These are phyloP conservation scores for Melanchra persicariae DNA, from an alignment of 2,888 invertebrate species.

Conservation along the genomic window DNA sequence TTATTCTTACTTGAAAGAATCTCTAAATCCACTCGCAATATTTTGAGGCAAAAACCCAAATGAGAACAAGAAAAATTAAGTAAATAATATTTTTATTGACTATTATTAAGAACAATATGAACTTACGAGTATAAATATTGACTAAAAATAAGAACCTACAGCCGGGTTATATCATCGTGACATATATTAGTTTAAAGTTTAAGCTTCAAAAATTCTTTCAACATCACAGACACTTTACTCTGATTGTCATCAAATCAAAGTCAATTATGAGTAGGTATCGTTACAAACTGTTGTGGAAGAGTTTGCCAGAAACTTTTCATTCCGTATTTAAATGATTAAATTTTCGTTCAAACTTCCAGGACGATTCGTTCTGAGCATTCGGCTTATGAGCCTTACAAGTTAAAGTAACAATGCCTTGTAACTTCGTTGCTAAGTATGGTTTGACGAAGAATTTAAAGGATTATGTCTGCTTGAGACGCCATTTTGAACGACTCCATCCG, in stretches of 20 bases:
- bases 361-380: slow-evolving; percentile 1
- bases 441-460: slow-evolving; percentile 23
- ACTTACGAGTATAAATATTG: slow-evolving; percentile 73
- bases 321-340: not conserved
- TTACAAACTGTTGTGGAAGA: not conserved
- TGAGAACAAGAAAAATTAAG: slow-evolving; percentile 42
- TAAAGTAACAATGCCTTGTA: slow-evolving; percentile 8
- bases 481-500: slow-evolving; percentile 1
- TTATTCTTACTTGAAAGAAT: no score
- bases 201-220: not conserved
- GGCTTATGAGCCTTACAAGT: slow-evolving; percentile 5
- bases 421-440: not conserved
- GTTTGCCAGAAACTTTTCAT: not conserved
- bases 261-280: not conserved
- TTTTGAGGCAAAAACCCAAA: no score
- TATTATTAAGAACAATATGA: slow-evolving; percentile 74
- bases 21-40: no score
- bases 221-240: not conserved
- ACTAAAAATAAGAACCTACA: slow-evolving; percentile 62
- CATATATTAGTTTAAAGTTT: not conserved
- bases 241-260: not conserved
- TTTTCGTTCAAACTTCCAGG: slow-evolving; percentile 8
- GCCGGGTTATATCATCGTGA: slow-evolving; percentile 41
- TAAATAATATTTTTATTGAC: slow-evolving; percentile 74
- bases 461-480: not conserved